Conservation (phyloP, 2,797 vertebrate species). For the Todus mexicanus region DNA sequence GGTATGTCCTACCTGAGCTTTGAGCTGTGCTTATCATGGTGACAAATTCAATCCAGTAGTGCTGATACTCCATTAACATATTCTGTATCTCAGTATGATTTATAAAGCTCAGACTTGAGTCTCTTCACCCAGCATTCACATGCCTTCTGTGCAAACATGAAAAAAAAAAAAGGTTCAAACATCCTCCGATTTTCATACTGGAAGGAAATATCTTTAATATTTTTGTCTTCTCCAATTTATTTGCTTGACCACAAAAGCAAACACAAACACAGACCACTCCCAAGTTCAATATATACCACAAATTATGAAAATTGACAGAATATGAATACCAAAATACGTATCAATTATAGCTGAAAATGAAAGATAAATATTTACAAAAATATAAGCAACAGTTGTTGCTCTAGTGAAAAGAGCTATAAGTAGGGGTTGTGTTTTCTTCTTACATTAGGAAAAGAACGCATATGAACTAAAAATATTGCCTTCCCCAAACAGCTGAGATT, state of each 20-base stretch:
- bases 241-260: background rate
- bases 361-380: background rate
- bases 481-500: background rate
- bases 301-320: background rate
- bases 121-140: background rate
- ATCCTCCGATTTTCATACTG: background rate
- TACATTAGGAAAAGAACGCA: background rate
- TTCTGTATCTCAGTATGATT: background rate
- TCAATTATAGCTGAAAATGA: background rate
- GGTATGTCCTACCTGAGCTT: background rate
- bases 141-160: background rate
- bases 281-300: background rate
- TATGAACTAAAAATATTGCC: background rate
- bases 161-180: background rate
- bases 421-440: background rate
- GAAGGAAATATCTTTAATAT: background rate
- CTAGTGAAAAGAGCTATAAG: background rate
- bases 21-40: background rate
- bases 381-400: background rate
- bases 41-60: background rate
- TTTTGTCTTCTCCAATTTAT: background rate
- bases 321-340: background rate
- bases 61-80: background rate
- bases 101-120: background rate
- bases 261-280: background rate